phyloP scores from a whole-genome alignment of 2,113 vertebrate genomes.

The Baryphthengus martii region DNA sequence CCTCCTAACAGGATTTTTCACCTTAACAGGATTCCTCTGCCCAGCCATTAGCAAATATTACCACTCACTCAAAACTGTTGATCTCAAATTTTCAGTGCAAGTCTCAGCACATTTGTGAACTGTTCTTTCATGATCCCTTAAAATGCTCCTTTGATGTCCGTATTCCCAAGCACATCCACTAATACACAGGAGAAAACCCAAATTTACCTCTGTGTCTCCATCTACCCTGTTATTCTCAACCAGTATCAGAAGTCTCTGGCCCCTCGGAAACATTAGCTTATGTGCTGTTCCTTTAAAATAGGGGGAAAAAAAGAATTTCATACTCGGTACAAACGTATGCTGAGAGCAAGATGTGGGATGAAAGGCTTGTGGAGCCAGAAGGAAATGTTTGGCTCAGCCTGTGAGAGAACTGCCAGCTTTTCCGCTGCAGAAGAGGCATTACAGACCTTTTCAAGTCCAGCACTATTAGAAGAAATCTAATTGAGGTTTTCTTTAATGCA shows the following conservation, averaged over 20 bases:
- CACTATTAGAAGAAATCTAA: neutral
- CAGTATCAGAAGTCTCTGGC: neutral
- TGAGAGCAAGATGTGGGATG: constrained; percentile 1
- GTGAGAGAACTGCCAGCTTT: neutral
- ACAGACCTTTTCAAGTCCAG: neutral
- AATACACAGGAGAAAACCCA: neutral
- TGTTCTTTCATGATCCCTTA: neutral
- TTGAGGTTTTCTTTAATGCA: neutral
- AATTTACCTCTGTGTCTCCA: neutral
- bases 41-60: neutral
- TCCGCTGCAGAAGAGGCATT: neutral
- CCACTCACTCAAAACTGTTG: neutral
- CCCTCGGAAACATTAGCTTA: neutral
- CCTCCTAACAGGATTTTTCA: neutral
- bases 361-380: constrained; percentile 10
- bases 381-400: neutral
- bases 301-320: neutral
- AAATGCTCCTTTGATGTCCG: neutral
- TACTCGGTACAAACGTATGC: neutral
- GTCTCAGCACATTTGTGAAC: neutral
- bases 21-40: neutral
- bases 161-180: neutral
- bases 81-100: neutral
- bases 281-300: neutral
- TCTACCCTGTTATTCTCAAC: neutral